These are phyloP conservation scores for Lasius fuliginosus DNA, from an alignment of 2,888 invertebrate species.

Conservation along the genomic window DNA sequence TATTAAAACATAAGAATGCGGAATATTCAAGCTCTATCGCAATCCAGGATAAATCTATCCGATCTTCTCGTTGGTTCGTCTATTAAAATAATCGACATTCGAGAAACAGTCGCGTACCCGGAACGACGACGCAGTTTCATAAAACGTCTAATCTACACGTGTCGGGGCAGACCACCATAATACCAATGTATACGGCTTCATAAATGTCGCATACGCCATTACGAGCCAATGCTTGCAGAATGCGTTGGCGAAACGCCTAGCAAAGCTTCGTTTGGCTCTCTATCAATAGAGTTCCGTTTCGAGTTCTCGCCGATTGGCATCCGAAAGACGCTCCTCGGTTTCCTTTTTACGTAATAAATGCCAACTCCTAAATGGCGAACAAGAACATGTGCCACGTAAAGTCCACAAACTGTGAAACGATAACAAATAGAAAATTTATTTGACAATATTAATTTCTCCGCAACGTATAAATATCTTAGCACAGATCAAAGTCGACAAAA, in stretches of 20 bases:
- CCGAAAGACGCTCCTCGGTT: conserved; percentile 8
- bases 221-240: conserved; percentile 46
- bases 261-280: conserved; percentile 54
- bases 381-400: background rate
- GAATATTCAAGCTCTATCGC: background rate
- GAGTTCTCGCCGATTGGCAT: conserved; percentile 26
- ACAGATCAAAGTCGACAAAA: background rate
- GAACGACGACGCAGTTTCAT: conserved; percentile 38
- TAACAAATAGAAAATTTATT: background rate
- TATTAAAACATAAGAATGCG: background rate
- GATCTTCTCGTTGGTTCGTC: conserved; percentile 21
- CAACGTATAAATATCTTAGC: background rate
- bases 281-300: conserved; percentile 47
- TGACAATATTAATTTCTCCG: background rate
- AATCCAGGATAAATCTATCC: conserved; percentile 23
- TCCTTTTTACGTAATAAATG: background rate
- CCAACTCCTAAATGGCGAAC: conserved; percentile 4
- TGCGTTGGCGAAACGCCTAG: conserved; percentile 30
- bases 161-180: conserved; percentile 10
- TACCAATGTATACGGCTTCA: conserved; percentile 45
- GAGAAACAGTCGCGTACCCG: conserved; percentile 26
- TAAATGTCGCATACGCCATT: conserved; percentile 61
- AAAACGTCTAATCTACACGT: conserved; percentile 29
- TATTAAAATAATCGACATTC: conserved; percentile 45
- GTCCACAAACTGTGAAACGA: background rate